Percentiles rank a stretch among this genome's conserved stretches.
phyloP scores from a whole-genome alignment of 2,888 invertebrate genomes.

The Dendrolimus houi region DNA sequence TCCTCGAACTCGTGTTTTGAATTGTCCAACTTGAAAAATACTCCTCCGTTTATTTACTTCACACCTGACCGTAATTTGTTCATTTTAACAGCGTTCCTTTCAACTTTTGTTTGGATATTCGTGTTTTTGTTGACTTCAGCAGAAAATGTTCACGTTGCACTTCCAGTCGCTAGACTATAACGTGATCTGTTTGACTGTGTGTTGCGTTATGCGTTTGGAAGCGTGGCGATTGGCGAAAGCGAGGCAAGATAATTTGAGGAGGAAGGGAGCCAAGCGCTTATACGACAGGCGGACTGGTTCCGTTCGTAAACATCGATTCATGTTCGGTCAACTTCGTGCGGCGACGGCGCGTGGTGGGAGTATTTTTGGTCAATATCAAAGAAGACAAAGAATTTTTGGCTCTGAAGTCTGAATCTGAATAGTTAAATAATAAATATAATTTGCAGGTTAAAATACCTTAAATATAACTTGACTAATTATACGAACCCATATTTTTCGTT shows the following conservation, averaged over 20 bases:
- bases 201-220: conserved; percentile 1
- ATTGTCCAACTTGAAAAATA: conserved; percentile 18
- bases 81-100: conserved; percentile 42
- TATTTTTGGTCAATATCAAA: conserved; percentile 19
- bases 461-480: too few species aligned
- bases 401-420: too few species aligned
- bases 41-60: conserved; percentile 42
- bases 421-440: too few species aligned
- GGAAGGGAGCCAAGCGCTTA: conserved; percentile 15
- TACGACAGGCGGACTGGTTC: conserved; percentile 21
- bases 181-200: conserved; percentile 28
- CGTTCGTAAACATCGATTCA: conserved; percentile 69
- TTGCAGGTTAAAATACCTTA: too few species aligned
- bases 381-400: too few species aligned
- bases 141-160: conserved; percentile 32
- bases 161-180: conserved; percentile 27
- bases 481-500: too few species aligned
- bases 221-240: conserved; percentile 29
- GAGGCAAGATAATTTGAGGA: conserved; percentile 36
- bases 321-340: conserved; percentile 53
- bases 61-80: conserved; percentile 66
- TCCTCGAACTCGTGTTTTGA: conserved; percentile 25
- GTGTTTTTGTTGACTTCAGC: conserved; percentile 17
- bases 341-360: conserved; percentile 50
- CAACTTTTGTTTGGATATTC: conserved; percentile 15